Conservation (phyloP, 2,888 invertebrate species). For the Rhabditoides inermis region DNA sequence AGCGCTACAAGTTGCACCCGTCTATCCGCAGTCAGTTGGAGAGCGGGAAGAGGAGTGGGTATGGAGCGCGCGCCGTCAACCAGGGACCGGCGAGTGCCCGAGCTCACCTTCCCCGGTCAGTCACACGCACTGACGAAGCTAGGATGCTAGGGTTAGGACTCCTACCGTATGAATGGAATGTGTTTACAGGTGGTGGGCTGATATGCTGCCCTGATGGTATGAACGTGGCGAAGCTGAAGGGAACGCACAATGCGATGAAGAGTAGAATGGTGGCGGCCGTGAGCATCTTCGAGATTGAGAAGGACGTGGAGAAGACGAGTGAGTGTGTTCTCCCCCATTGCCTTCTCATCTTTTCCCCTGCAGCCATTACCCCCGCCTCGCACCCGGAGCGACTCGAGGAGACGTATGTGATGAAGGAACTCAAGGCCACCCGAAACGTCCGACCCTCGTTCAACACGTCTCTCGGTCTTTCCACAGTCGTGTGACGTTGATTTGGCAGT, state of each 20-base stretch:
- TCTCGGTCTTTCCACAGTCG: too few species aligned
- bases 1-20: conserved; percentile 80
- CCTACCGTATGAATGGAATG: too few species aligned
- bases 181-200: conserved; percentile 85
- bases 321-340: too few species aligned
- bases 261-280: conserved; percentile 94
- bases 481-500: too few species aligned
- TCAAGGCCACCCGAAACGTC: conserved; percentile 77
- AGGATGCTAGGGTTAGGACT: too few species aligned
- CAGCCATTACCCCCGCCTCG: conserved; percentile 63
- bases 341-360: neutral
- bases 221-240: conserved; percentile 91
- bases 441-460: conserved; percentile 85
- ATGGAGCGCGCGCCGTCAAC: conserved; percentile 88
- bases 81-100: conserved; percentile 71
- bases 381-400: conserved; percentile 66
- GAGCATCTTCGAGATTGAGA: conserved; percentile 68
- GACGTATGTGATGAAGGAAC: conserved; percentile 68
- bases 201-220: conserved; percentile 89
- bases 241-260: conserved; percentile 96
- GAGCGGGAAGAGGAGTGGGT: conserved; percentile 72
- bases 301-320: conserved; percentile 16
- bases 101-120: conserved; percentile 8
- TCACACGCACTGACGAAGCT: too few species aligned
- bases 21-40: conserved; percentile 71